phyloP scores from a whole-genome alignment of 2,888 invertebrate species.

The Tricholauxania praeusta region DNA sequence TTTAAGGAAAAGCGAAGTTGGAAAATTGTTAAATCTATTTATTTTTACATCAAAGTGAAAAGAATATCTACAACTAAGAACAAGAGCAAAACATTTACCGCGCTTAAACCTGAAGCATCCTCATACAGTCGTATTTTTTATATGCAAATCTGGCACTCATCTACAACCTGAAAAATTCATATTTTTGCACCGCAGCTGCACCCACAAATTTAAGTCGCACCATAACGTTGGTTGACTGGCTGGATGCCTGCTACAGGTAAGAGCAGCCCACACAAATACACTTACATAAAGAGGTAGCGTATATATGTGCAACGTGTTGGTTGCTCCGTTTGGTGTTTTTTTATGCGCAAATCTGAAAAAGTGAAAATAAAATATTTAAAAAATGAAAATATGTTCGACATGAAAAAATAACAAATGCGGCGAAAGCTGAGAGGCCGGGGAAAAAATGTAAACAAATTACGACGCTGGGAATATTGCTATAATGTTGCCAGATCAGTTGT shows the following conservation, averaged over 20 bases:
- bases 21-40: too few species aligned
- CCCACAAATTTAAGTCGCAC: constrained; percentile 23
- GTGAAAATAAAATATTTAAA: constrained; percentile 25
- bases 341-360: constrained; percentile 22
- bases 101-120: constrained; percentile 8
- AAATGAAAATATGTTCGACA: constrained; percentile 13
- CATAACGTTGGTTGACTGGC: not conserved
- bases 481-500: too few species aligned
- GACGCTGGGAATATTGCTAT: too few species aligned
- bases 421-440: not conserved
- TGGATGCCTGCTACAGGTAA: constrained; percentile 21
- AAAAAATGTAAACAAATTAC: too few species aligned
- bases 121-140: constrained; percentile 13
- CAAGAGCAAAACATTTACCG: not conserved
- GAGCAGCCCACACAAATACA: constrained; percentile 33
- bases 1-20: too few species aligned
- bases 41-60: too few species aligned
- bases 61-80: too few species aligned
- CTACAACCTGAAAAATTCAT: constrained; percentile 23
- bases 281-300: constrained; percentile 37
- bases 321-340: constrained; percentile 16
- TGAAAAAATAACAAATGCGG: constrained; percentile 2
- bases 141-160: constrained; percentile 27
- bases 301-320: constrained; percentile 4
- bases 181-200: constrained; percentile 11